Evolutionary conservation across 2,888 invertebrate genomes (phyloP).

Genomic region (Carcina quercana): DNA sequence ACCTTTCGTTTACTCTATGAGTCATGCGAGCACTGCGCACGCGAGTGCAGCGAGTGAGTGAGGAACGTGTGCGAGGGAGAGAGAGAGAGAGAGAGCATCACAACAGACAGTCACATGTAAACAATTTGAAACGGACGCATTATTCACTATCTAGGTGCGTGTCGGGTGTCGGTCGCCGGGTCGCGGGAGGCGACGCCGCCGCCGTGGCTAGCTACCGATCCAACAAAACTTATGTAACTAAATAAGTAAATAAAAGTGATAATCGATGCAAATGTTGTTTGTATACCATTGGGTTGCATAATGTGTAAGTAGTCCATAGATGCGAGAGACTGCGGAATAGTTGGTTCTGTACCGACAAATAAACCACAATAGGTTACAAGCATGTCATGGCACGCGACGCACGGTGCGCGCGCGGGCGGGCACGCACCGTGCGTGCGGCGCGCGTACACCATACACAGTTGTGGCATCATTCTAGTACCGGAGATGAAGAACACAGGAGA

Average conservation of each 20-base stretch:
- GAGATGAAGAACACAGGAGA: conserved; percentile 38
- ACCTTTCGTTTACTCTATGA: conserved; percentile 64
- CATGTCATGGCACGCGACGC: conserved; percentile 25
- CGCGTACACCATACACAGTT: conserved; percentile 38
- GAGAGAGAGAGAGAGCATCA: conserved; percentile 38
- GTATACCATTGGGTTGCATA: conserved; percentile 71
- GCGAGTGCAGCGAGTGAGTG: conserved; percentile 36
- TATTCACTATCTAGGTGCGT: conserved; percentile 35
- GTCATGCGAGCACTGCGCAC: conserved; percentile 42
- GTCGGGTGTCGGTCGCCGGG: conserved; percentile 22
- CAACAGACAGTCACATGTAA: conserved; percentile 67
- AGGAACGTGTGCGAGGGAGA: conserved; percentile 32
- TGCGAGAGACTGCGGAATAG: conserved; percentile 69
- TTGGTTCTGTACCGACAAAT: conserved; percentile 70
- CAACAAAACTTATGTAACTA: conserved; percentile 23
- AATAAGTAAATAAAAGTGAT: conserved; percentile 31
- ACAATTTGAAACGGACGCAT: conserved; percentile 57
- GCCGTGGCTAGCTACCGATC: conserved; percentile 25
- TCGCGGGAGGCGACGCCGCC: conserved; percentile 33
- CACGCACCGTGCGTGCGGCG: conserved; percentile 18
- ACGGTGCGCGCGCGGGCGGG: conserved; percentile 8
- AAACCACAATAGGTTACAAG: conserved; percentile 67
- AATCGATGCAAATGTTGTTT: conserved; percentile 53
- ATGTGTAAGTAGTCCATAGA: conserved; percentile 72
- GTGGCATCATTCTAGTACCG: conserved; percentile 44